A percentile compares a stretch with the other conserved stretches of the same genome.
These are phyloP conservation scores for Prolemur simus DNA, from an alignment of 2,113 vertebrate genomes.

Conservation along the genomic window DNA sequence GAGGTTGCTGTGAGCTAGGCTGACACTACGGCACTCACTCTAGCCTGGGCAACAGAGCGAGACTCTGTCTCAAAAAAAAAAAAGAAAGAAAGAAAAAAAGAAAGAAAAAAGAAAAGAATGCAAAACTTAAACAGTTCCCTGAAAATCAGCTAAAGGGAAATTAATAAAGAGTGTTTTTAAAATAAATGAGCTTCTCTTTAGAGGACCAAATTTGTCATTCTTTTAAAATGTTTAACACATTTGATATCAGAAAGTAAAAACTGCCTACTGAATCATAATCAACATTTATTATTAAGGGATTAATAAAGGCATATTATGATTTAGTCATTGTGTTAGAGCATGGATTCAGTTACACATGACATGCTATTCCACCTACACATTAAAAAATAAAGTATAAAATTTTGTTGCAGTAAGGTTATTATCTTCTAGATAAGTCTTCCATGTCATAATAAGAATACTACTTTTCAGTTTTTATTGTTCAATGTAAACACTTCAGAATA, in stretches of 20 bases:
- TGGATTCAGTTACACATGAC: background rate
- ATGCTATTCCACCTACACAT: background rate
- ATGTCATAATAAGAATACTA: background rate
- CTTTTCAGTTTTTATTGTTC: constrained; percentile 21
- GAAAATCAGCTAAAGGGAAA: background rate
- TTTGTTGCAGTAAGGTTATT: background rate
- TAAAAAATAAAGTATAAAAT: constrained; percentile 3
- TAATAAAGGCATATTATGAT: constrained; percentile 6
- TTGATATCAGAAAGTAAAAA: constrained; percentile 20
- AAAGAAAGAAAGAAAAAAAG: no score
- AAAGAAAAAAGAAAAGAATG: no score
- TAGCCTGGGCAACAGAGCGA: no score
- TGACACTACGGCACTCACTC: no score
- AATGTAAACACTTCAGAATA: background rate
- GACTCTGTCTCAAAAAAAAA: no score
- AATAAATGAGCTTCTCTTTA: constrained; percentile 36
- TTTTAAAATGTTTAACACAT: constrained; percentile 14
- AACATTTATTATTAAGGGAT: background rate
- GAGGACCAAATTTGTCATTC: background rate
- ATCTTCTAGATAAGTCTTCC: background rate
- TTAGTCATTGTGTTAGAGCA: background rate
- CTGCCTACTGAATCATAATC: background rate
- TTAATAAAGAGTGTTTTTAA: background rate
- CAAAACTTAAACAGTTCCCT: background rate
- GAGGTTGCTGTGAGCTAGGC: no score